Conservation (phyloP, 1,140 invertebrate genomes). For the Wiebesia pumilae region DNA sequence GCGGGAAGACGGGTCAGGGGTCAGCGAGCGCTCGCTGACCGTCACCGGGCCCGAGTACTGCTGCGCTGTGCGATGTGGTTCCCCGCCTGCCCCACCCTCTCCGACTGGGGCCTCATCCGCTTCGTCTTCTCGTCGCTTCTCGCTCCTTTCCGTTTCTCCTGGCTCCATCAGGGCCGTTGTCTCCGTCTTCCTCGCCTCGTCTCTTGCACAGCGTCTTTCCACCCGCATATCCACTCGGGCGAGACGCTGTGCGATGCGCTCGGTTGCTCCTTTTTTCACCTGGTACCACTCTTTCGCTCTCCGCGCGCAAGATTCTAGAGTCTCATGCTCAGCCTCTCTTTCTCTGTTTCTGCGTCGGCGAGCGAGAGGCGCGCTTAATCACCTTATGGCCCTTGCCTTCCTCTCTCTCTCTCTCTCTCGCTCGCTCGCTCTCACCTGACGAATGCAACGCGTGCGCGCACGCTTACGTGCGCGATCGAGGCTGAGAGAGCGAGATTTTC, state of each 20-base stretch:
- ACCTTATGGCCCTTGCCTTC: slow-evolving; percentile 60
- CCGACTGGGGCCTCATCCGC: neutral
- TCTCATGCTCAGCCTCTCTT: neutral
- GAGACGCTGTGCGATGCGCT: slow-evolving; percentile 38
- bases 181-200: slow-evolving; percentile 32
- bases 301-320: neutral
- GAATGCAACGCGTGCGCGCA: slow-evolving; percentile 24
- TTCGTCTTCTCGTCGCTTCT: slow-evolving; percentile 37
- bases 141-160: slow-evolving; percentile 38
- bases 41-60: slow-evolving; percentile 65
- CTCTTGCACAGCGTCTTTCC: slow-evolving; percentile 36
- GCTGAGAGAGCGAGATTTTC: slow-evolving; percentile 21
- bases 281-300: neutral
- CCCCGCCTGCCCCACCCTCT: slow-evolving; percentile 45
- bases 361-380: slow-evolving; percentile 66
- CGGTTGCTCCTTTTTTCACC: slow-evolving; percentile 10
- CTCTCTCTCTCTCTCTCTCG: slow-evolving; percentile 10
- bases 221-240: slow-evolving; percentile 43
- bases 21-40: slow-evolving; percentile 74
- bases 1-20: slow-evolving; percentile 54
- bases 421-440: slow-evolving; percentile 36
- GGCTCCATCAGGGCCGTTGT: neutral
- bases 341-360: slow-evolving; percentile 42
- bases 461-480: slow-evolving; percentile 23
- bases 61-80: neutral